phyloP scores from a whole-genome alignment of 2,797 vertebrate genomes.

The Oryzias dopingdopingensis region DNA sequence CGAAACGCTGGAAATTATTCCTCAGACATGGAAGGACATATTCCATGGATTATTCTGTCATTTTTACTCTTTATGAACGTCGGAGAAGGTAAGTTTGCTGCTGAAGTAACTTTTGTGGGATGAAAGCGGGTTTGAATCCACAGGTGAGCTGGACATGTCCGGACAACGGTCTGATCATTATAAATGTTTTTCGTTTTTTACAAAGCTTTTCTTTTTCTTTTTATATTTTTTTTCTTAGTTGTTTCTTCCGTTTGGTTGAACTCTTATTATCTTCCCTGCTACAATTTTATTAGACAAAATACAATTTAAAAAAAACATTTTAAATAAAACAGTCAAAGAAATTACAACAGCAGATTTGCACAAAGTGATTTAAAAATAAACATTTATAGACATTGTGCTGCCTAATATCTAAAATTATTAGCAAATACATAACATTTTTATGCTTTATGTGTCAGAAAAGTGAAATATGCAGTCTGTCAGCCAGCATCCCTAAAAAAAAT shows the following conservation, averaged over 20 bases:
- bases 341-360: neutral
- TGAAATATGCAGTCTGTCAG: neutral
- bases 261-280: too few relatives aligned
- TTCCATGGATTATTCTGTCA: conserved; percentile 80
- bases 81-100: conserved; percentile 70
- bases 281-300: neutral
- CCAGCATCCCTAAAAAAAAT: conserved; percentile 17
- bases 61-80: conserved; percentile 68
- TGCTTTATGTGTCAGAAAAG: neutral
- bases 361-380: too few relatives aligned
- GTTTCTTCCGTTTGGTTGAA: too few relatives aligned
- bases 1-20: conserved; percentile 76
- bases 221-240: neutral
- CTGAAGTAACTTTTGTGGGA: neutral
- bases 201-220: neutral
- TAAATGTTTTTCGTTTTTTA: neutral
- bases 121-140: neutral
- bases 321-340: neutral
- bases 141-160: conserved; percentile 30
- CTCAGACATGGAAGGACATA: conserved; percentile 83
- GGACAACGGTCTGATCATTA: conserved; percentile 7
- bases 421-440: too few relatives aligned
- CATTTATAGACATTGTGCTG: too few relatives aligned
- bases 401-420: too few relatives aligned
- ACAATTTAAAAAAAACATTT: neutral